Evolutionary conservation across 2,888 invertebrate genomes (phyloP).

Genomic region (Polyploca ridens): DNA sequence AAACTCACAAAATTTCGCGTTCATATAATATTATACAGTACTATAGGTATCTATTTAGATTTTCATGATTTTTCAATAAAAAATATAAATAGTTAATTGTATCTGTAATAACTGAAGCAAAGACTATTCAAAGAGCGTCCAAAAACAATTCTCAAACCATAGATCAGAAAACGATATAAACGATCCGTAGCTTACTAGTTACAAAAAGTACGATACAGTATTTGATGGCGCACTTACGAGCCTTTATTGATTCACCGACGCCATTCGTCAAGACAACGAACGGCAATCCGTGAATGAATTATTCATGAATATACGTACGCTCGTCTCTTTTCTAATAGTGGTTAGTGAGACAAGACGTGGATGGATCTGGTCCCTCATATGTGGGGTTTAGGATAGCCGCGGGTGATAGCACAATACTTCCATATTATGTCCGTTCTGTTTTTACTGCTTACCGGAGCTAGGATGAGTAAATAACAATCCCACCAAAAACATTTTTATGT

Average conservation of each 20-base stretch:
- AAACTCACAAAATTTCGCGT: no score
- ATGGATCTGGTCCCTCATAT: conserved; percentile 41
- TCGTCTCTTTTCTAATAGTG: conserved; percentile 57
- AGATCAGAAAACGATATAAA: conserved; percentile 22
- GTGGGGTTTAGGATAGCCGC: conserved; percentile 37
- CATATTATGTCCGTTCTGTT: conserved; percentile 25
- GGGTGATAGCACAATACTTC: conserved; percentile 13
- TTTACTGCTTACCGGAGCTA: conserved; percentile 37
- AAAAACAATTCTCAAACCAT: no score
- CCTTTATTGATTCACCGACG: conserved; percentile 59
- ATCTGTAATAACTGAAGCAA: no score
- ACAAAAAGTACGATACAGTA: conserved; percentile 43
- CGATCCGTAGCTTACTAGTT: conserved; percentile 27
- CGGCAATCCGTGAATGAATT: conserved; percentile 58
- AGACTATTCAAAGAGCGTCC: no score
- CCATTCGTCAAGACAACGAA: conserved; percentile 56
- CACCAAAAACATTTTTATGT: no score
- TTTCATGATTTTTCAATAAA: no score
- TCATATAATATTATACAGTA: no score
- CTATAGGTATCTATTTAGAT: no score
- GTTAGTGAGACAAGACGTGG: conserved; percentile 54
- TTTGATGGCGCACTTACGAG: conserved; percentile 48
- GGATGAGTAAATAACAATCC: conserved; percentile 46
- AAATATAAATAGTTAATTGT: no score
- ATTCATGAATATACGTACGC: conserved; percentile 52